Conservation (phyloP, 2,888 invertebrate genomes). For the Heliconius erato region DNA sequence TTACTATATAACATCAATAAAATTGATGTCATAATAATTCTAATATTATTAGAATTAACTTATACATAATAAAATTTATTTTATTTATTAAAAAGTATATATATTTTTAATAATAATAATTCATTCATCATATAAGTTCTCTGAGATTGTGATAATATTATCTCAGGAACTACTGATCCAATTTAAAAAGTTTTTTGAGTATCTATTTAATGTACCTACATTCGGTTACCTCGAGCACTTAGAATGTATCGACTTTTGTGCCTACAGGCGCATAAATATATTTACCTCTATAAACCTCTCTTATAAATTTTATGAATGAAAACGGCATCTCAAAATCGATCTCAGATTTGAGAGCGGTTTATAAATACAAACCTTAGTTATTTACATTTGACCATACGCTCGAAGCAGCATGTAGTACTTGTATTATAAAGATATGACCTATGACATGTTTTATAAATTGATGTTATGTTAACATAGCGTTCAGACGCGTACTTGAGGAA, state of each 20-base stretch:
- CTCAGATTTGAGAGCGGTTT: too few species aligned
- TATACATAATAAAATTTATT: background rate
- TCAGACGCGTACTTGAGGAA: background rate
- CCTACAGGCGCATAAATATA: too few species aligned
- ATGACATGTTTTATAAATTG: background rate
- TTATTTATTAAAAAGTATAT: background rate
- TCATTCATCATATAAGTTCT: too few species aligned
- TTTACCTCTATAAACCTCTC: too few species aligned
- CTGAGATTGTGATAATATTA: too few species aligned
- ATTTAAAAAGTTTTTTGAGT: too few species aligned
- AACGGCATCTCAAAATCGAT: too few species aligned
- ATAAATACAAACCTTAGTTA: background rate
- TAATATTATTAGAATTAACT: background rate
- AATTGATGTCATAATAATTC: background rate
- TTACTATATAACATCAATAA: background rate
- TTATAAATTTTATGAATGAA: too few species aligned
- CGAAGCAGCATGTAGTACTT: background rate
- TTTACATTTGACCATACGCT: background rate
- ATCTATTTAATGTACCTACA: too few species aligned
- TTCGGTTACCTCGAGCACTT: background rate
- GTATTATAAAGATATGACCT: background rate
- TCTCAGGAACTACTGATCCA: too few species aligned
- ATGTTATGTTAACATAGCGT: background rate
- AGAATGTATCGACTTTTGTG: background rate
- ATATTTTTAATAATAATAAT: background rate